Conservation (phyloP, 2,797 vertebrate species). For the Phalanger gymnotis region DNA sequence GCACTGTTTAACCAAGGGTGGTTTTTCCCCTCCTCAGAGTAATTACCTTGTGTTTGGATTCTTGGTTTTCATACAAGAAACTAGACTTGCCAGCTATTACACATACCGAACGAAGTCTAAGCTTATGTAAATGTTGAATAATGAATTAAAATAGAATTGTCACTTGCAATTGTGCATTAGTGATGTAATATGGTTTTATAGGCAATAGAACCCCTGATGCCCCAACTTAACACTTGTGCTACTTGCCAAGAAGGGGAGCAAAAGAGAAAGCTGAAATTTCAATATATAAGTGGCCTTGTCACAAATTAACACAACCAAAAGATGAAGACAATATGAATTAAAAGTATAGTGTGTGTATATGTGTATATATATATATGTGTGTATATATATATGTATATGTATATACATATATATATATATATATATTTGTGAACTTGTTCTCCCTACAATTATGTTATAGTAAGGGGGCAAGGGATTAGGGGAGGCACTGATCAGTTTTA, state of each 20-base stretch:
- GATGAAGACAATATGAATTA: background rate
- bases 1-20: slow-evolving; percentile 66
- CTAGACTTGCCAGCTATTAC: slow-evolving; percentile 75
- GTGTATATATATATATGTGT: too few species aligned
- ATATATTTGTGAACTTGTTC: background rate
- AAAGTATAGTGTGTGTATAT: background rate
- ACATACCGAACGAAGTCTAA: slow-evolving; percentile 76
- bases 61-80: slow-evolving; percentile 79
- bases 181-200: slow-evolving; percentile 42
- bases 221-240: slow-evolving; percentile 6
- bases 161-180: slow-evolving; percentile 49
- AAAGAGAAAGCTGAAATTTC: background rate
- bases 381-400: too few species aligned
- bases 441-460: background rate
- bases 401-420: too few species aligned
- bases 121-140: slow-evolving; percentile 82
- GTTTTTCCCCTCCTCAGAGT: slow-evolving; percentile 70
- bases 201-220: background rate
- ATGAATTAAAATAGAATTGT: slow-evolving; percentile 79
- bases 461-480: background rate
- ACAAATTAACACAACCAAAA: slow-evolving; percentile 12
- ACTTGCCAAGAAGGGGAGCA: background rate
- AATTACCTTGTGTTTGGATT: slow-evolving; percentile 80
- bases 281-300: background rate
- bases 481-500: background rate